A percentile compares a stretch with the other conserved stretches of the same genome.
Conservation (phyloP, 1,140 invertebrate species). For the Drosophila nigrodunni region DNA sequence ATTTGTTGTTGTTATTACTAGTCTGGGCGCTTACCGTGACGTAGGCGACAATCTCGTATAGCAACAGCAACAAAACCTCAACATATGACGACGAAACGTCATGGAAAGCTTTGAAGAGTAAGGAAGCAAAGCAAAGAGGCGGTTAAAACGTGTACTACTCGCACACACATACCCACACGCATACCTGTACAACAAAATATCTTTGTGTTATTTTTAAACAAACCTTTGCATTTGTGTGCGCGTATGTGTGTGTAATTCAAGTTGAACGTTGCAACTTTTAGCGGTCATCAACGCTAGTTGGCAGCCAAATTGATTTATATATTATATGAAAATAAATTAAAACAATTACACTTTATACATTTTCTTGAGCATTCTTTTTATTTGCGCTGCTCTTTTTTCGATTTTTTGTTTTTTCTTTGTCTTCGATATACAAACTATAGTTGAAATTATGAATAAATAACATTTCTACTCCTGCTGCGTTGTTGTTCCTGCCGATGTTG, state of each 20-base stretch:
- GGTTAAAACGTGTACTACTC: slow-evolving; percentile 26
- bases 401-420: slow-evolving; percentile 16
- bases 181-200: neutral
- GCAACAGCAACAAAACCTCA: slow-evolving; percentile 49
- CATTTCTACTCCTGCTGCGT: slow-evolving; percentile 27
- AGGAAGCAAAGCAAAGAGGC: slow-evolving; percentile 14
- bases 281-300: slow-evolving; percentile 31
- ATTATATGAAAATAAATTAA: slow-evolving; percentile 8
- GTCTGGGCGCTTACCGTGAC: slow-evolving; percentile 31
- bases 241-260: slow-evolving; percentile 14
- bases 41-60: slow-evolving; percentile 20
- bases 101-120: slow-evolving; percentile 21
- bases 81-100: slow-evolving; percentile 34
- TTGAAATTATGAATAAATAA: slow-evolving; percentile 49
- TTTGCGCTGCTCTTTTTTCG: slow-evolving; percentile 33
- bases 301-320: slow-evolving; percentile 14
- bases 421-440: slow-evolving; percentile 50
- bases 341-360: slow-evolving; percentile 1
- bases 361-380: slow-evolving; percentile 34
- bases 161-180: slow-evolving; percentile 15
- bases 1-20: slow-evolving; percentile 29
- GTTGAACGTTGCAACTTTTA: slow-evolving; percentile 24
- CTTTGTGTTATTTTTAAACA: slow-evolving; percentile 23
- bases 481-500: slow-evolving; percentile 4
- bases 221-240: neutral